Base-by-base conservation (phyloP, 1,140 invertebrate species). In the Zaprionus vittiger region DNA sequence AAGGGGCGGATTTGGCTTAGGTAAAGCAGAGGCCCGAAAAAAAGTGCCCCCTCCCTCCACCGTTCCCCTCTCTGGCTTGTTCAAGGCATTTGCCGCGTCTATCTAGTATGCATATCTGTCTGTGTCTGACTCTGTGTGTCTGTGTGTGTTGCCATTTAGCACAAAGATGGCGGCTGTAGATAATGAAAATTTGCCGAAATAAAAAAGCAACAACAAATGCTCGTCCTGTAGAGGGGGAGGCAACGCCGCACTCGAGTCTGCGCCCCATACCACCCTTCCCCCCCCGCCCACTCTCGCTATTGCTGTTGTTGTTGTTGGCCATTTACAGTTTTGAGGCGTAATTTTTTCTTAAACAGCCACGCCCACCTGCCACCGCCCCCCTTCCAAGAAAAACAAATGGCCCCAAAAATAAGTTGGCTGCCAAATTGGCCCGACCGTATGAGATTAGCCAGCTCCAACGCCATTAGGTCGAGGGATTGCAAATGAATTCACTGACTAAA, bases 1-100 rank as follows among this genome's bases (percentile, higher is more conserved):
- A 84, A 89, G 85, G 84, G 84, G 84, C 83, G 85, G 84, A 89
- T 89, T 89, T 89, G 75, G 84, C 84, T 89, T 89, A 90, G 79
- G 71, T 65, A 60, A 76, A 64, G 64, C 64, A 77, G 52, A 63
- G 41, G 64, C 34, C 20, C 26, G 67, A 73, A 73, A 61, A 73
- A 61, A 73, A 56, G n/a, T 15, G 17, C 60, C 65, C 22, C 6
- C 22, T 2, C 3, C 20, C 14, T n/a, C 28, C 47, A 14, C 22
- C 28, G 2, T 26, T 26, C 24, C 5, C 24, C 24, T 26, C 2
- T 26, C 4, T 26, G 24, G 24, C 24, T 26, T 5, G 24, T 26
- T 26, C 24, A 26, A 47, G 44, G 17, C 44, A 49, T 20, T 49
- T 22, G 47, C 47, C 20, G 11, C 47, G 47, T 12, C 47, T 49